Percentiles rank a stretch among this genome's conserved stretches.
These are phyloP conservation scores for Scaptomyza caliginosa DNA, from an alignment of 2,888 invertebrate species.

Conservation along the genomic window DNA sequence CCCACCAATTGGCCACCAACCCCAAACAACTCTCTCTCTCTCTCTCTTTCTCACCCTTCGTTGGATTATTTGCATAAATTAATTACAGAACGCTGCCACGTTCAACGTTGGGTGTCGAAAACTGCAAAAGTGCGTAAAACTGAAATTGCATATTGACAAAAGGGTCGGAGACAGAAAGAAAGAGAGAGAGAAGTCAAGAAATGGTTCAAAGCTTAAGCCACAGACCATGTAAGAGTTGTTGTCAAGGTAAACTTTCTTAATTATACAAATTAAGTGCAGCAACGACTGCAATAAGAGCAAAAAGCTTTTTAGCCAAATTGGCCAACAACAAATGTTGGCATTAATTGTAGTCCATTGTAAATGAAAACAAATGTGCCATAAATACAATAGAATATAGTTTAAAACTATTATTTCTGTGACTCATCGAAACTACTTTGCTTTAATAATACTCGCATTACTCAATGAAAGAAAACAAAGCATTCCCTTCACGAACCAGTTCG, in stretches of 20 bases:
- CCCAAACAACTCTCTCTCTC: not conserved
- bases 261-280: constrained; percentile 77
- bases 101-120: constrained; percentile 37
- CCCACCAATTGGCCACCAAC: constrained; percentile 9
- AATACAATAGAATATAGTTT: not conserved
- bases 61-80: constrained; percentile 74
- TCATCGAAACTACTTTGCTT: constrained; percentile 5
- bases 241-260: constrained; percentile 75
- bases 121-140: constrained; percentile 60
- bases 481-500: constrained; percentile 24
- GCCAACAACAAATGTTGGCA: constrained; percentile 61
- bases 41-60: not conserved
- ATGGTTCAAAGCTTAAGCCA: too few relatives aligned
- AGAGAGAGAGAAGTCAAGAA: too few relatives aligned
- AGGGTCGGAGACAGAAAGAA: not conserved
- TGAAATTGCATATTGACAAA: constrained; percentile 38
- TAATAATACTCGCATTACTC: constrained; percentile 49
- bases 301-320: constrained; percentile 60
- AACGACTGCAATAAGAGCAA: constrained; percentile 60
- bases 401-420: not conserved
- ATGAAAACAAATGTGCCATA: constrained; percentile 4
- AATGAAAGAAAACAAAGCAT: constrained; percentile 43
- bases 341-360: constrained; percentile 53
- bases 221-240: constrained; percentile 34
- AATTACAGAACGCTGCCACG: constrained; percentile 70